A percentile compares a stretch with the other conserved stretches of the same genome.
Evolutionary conservation across 2,113 vertebrate genomes (phyloP).

Genomic region (Grus americana): DNA sequence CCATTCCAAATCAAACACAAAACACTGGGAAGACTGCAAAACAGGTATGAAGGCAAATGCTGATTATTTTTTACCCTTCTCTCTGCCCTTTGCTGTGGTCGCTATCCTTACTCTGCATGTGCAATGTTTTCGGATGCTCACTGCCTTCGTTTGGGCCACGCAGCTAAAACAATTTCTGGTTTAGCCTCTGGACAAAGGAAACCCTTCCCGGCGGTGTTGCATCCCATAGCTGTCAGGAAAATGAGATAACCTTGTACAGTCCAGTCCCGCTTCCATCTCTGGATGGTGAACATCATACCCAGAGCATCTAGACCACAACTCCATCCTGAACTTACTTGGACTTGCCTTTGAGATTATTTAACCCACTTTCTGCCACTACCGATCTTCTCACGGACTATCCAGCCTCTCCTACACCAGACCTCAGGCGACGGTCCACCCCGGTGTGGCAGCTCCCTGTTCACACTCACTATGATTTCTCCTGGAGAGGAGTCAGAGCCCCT

Average conservation of each 20-base stretch:
- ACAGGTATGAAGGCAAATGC: background rate
- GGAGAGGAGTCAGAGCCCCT: background rate
- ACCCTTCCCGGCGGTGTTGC: rapidly evolving
- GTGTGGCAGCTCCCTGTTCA: background rate
- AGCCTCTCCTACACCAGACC: background rate
- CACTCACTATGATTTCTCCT: background rate
- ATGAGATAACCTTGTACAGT: background rate
- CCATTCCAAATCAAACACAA: background rate
- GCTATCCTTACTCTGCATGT: background rate
- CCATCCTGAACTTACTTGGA: background rate
- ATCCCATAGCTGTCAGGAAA: background rate
- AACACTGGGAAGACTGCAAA: background rate
- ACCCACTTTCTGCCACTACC: background rate
- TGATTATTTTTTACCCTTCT: background rate
- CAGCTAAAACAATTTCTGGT: background rate
- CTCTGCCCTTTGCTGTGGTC: background rate
- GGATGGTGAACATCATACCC: background rate
- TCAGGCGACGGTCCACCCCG: rapidly evolving
- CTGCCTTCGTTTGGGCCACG: background rate
- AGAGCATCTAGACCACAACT: background rate
- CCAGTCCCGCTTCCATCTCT: background rate
- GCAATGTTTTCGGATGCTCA: background rate
- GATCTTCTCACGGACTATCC: background rate
- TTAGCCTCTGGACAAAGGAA: background rate
- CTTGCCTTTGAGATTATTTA: background rate